Conservation (phyloP, 2,888 invertebrate genomes). For the Nasonovia ribisnigri region DNA sequence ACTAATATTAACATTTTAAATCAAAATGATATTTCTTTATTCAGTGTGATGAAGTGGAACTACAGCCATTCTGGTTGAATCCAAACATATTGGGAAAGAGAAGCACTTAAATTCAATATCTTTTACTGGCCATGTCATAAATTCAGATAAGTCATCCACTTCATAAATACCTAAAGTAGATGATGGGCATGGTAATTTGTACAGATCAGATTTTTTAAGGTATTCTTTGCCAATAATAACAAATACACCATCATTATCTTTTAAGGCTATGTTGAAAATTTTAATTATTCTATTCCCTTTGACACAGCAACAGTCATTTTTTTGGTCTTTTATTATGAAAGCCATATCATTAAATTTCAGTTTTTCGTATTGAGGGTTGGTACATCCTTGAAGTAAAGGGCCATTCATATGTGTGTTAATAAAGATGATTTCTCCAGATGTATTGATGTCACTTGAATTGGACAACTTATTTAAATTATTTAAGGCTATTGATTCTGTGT, state of each 20-base stretch:
- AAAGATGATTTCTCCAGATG: too few species aligned
- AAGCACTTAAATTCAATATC: conserved; percentile 2
- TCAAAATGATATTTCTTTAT: neutral
- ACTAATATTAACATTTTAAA: neutral
- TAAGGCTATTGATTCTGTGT: neutral
- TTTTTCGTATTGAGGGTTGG: neutral
- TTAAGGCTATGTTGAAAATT: conserved; percentile 1
- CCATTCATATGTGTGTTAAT: too few species aligned
- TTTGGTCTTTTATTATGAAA: neutral
- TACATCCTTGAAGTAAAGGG: neutral
- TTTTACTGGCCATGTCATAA: conserved; percentile 3
- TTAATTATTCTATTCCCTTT: conserved; percentile 7
- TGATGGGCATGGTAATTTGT: neutral
- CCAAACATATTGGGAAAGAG: neutral
- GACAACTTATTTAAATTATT: neutral
- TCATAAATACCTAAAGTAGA: conserved; percentile 16
- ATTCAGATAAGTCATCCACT: conserved; percentile 9
- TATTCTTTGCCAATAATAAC: conserved; percentile 16
- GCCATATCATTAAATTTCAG: neutral
- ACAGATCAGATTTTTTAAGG: neutral
- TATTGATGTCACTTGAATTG: too few species aligned
- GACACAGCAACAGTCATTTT: conserved; percentile 14
- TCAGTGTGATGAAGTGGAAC: conserved; percentile 9
- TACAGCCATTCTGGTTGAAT: conserved; percentile 14
- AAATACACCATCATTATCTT: neutral